phyloP scores from a whole-genome alignment of 2,888 invertebrate species.

The Chironomus tentans region DNA sequence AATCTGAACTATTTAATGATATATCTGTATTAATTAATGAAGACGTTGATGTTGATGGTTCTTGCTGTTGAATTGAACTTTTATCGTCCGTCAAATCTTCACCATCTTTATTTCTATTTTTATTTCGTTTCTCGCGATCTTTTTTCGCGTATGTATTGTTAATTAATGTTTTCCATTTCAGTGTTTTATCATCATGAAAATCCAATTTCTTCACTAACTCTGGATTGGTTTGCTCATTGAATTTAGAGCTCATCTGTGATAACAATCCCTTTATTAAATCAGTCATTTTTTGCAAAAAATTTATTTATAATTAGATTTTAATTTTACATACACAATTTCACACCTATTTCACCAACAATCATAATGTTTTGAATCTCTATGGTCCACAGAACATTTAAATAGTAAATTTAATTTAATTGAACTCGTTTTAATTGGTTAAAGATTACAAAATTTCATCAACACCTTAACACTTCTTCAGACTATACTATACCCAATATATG shows the following conservation, averaged over 20 bases:
- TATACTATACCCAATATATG: neutral
- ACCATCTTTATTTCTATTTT: slow-evolving; percentile 27
- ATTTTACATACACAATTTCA: slow-evolving; percentile 22
- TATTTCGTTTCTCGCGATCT: slow-evolving; percentile 26
- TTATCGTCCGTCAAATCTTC: slow-evolving; percentile 22
- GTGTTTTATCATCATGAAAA: slow-evolving; percentile 37
- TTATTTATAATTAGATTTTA: neutral
- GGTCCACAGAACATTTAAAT: neutral
- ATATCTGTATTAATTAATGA: neutral
- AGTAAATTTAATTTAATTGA: neutral
- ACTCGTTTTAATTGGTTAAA: neutral
- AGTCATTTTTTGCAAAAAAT: slow-evolving; percentile 13
- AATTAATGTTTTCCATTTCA: slow-evolving; percentile 41
- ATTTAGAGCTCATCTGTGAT: slow-evolving; percentile 20
- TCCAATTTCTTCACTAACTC: slow-evolving; percentile 19
- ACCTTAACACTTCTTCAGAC: slow-evolving; percentile 13
- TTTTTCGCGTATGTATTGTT: slow-evolving; percentile 39
- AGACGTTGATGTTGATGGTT: neutral
- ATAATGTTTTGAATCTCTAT: neutral
- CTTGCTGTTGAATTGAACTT: slow-evolving; percentile 9
- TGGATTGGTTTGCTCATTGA: slow-evolving; percentile 22
- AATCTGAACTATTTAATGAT: neutral
- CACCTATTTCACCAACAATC: neutral
- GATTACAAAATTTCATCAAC: neutral
- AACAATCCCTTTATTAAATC: slow-evolving; percentile 20